Evolutionary conservation across 2,888 invertebrate genomes (phyloP).

Genomic region (Hydriomena furcata): DNA sequence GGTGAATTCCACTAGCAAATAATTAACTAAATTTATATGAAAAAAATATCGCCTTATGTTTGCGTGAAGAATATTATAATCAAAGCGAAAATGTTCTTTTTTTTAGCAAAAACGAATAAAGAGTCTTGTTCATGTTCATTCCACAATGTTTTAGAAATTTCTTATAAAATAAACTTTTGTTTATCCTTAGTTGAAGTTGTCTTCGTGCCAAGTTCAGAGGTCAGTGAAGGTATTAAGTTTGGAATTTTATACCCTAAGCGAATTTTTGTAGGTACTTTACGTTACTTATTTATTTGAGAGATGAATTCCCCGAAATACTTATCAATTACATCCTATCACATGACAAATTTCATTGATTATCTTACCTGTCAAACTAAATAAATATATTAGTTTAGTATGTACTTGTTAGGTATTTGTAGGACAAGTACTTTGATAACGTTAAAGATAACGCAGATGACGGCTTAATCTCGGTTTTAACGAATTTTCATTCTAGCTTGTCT

Average conservation of each 20-base stretch:
- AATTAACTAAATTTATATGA: no score
- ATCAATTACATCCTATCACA: constrained; percentile 49
- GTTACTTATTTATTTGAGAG: background rate
- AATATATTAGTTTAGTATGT: constrained; percentile 60
- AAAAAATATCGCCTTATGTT: no score
- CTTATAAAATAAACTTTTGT: no score
- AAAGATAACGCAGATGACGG: constrained; percentile 78
- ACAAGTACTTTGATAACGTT: constrained; percentile 66
- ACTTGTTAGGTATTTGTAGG: constrained; percentile 67
- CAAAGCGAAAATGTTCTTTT: no score
- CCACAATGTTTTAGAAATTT: no score
- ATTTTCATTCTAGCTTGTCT: constrained; percentile 67
- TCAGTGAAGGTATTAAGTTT: no score
- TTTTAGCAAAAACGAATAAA: no score
- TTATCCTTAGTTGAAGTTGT: no score
- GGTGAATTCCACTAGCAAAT: constrained; percentile 41
- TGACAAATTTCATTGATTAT: constrained; percentile 60
- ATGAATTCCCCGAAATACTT: constrained; percentile 27
- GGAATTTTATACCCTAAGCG: no score
- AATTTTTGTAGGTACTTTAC: background rate
- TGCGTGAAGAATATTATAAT: no score
- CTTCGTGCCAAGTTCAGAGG: no score
- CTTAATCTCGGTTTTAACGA: constrained; percentile 80
- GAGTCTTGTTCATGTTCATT: no score
- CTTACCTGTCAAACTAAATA: constrained; percentile 64